phyloP scores from a whole-genome alignment of 1,140 invertebrate species.

The Phymorhynchus buccinoides region DNA sequence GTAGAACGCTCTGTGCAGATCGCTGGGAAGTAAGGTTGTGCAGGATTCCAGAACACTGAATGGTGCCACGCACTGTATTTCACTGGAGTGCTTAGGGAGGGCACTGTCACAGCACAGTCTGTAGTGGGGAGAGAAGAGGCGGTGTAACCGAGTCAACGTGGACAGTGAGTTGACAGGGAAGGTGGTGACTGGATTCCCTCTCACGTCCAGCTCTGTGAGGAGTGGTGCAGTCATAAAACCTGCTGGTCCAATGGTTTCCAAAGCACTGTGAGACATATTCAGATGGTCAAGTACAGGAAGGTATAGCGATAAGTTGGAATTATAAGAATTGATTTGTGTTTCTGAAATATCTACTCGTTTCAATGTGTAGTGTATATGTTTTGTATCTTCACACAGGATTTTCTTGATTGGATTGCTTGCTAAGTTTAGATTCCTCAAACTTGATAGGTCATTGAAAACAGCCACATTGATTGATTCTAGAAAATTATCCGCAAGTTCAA shows the following conservation, averaged over 20 bases:
- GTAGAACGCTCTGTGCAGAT: conserved; percentile 38
- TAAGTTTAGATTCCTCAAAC: conserved; percentile 23
- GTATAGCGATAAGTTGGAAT: not conserved
- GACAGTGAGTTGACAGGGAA: not conserved
- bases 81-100: conserved; percentile 30
- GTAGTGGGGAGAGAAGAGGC: conserved; percentile 39
- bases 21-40: conserved; percentile 42
- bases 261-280: not conserved
- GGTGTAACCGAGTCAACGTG: not conserved
- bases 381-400: conserved; percentile 1
- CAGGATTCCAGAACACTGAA: conserved; percentile 52
- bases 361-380: not conserved
- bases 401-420: not conserved
- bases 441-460: conserved; percentile 1
- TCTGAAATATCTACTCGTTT: not conserved
- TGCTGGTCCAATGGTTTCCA: not conserved
- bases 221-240: not conserved
- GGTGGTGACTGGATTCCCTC: not conserved
- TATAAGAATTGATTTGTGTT: not conserved
- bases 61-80: conserved; percentile 22
- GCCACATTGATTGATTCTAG: not conserved
- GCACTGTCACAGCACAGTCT: conserved; percentile 46
- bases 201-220: not conserved
- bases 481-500: conserved; percentile 31
- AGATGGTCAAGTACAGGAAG: not conserved